Evolutionary conservation across 2,888 invertebrate genomes (phyloP).

Genomic region (Pyralis farinalis): DNA sequence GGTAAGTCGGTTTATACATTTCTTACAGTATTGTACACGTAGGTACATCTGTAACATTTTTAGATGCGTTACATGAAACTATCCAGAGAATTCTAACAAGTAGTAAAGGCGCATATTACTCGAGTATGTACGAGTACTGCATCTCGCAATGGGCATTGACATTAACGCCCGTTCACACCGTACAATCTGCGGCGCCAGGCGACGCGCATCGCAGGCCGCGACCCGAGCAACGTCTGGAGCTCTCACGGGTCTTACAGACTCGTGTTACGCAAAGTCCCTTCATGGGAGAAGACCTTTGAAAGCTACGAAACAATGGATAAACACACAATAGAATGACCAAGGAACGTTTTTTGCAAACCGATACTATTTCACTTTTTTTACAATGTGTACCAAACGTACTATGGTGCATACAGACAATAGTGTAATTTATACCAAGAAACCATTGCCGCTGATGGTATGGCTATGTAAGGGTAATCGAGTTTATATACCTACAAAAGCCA

Average conservation of each 20-base stretch:
- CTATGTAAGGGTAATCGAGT: no score
- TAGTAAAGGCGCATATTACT: no score
- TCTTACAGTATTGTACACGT: no score
- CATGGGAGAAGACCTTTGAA: slow-evolving; percentile 32
- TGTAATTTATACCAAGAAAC: background rate
- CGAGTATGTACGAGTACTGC: no score
- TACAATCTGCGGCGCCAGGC: slow-evolving; percentile 7
- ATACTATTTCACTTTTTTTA: slow-evolving; percentile 18
- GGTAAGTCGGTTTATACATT: no score
- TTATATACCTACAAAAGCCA: no score
- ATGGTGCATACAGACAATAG: background rate
- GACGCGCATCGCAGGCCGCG: slow-evolving; percentile 16
- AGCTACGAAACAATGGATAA: slow-evolving; percentile 19
- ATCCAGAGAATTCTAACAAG: no score
- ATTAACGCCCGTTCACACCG: slow-evolving; percentile 1
- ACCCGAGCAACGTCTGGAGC: slow-evolving; percentile 21
- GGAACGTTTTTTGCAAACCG: slow-evolving; percentile 25
- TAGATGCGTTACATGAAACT: no score
- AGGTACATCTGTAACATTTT: no score
- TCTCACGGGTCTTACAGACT: slow-evolving; percentile 34
- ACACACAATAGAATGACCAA: slow-evolving; percentile 33
- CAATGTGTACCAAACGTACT: slow-evolving; percentile 5
- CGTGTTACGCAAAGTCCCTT: slow-evolving; percentile 32
- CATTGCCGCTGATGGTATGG: no score
- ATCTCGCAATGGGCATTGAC: slow-evolving; percentile 7